Percentiles rank a stretch among this genome's conserved stretches.
Evolutionary conservation across 2,113 vertebrate genomes (phyloP).

Genomic region (Illadopsis cleaveri): DNA sequence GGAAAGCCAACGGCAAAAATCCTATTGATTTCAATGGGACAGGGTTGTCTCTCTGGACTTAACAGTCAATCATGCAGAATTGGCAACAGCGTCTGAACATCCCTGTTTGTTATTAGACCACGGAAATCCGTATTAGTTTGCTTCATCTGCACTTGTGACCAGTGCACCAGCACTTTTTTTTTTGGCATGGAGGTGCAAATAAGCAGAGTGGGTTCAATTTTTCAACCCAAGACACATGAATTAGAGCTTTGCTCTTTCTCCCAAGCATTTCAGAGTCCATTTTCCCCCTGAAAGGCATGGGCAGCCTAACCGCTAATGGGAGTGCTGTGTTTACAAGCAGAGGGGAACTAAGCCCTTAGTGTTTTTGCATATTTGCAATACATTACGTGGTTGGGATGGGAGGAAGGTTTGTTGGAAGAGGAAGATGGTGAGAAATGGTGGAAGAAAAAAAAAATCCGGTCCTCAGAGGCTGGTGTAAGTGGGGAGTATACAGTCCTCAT

Average conservation of each 20-base stretch:
- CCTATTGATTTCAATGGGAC: conserved; percentile 51
- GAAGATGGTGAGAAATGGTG: neutral
- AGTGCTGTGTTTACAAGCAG: conserved; percentile 40
- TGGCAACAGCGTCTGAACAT: neutral
- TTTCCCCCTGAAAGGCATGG: conserved; percentile 33
- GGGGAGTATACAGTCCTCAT: neutral
- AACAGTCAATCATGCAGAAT: conserved; percentile 52
- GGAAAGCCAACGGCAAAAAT: conserved; percentile 54
- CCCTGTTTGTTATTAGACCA: conserved; percentile 44
- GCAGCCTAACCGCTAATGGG: conserved; percentile 34
- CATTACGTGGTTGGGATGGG: neutral
- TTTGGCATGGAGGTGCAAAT: conserved; percentile 21
- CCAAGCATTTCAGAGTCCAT: conserved; percentile 45
- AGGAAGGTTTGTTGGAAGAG: conserved; percentile 16
- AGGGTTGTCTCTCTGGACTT: conserved; percentile 39
- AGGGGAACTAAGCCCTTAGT: conserved; percentile 53
- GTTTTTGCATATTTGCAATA: conserved; percentile 39
- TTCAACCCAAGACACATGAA: conserved; percentile 51
- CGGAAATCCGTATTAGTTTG: conserved; percentile 48
- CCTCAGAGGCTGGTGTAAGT: neutral
- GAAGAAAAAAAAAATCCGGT: neutral
- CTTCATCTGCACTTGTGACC: conserved; percentile 36
- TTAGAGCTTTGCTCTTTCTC: conserved; percentile 39
- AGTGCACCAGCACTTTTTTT: neutral
- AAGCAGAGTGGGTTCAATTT: conserved; percentile 31